Evolutionary conservation across 2,797 vertebrate species (phyloP).

Genomic region (Tinamus major): DNA sequence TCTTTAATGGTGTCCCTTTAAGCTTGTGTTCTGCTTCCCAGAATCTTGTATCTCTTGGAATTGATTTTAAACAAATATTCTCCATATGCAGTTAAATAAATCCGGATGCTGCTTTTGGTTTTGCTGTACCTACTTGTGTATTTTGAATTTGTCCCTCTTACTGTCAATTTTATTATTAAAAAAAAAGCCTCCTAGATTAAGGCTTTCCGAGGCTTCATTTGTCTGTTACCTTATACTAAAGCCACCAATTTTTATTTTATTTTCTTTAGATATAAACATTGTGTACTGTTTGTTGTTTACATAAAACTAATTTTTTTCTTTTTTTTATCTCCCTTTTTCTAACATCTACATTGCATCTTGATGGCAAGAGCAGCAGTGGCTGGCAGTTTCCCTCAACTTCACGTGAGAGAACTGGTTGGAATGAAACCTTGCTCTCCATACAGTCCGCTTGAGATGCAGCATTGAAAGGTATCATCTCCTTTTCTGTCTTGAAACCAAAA

Average conservation of each 20-base stretch:
- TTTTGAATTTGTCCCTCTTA: conserved; percentile 28
- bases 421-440: conserved; percentile 71
- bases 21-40: conserved; percentile 24
- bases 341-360: conserved; percentile 52
- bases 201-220: conserved; percentile 52
- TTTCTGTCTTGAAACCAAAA: conserved; percentile 74
- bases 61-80: background rate
- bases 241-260: conserved; percentile 28
- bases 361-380: conserved; percentile 69
- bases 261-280: conserved; percentile 54
- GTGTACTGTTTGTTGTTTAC: conserved; percentile 60
- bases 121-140: conserved; percentile 14
- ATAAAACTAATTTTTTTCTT: conserved; percentile 64
- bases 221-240: conserved; percentile 23
- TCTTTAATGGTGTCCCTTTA: conserved; percentile 47
- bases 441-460: conserved; percentile 73
- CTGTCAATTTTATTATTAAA: conserved; percentile 28
- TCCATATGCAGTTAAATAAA: conserved; percentile 42
- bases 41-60: conserved; percentile 20
- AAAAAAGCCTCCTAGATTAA: conserved; percentile 14
- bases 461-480: conserved; percentile 77
- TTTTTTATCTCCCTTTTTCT: conserved; percentile 67
- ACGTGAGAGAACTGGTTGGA: conserved; percentile 70
- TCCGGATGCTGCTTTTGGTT: background rate
- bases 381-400: conserved; percentile 72